These are phyloP conservation scores for Heliconius aoede DNA, from an alignment of 2,888 invertebrate genomes.

Conservation along the genomic window DNA sequence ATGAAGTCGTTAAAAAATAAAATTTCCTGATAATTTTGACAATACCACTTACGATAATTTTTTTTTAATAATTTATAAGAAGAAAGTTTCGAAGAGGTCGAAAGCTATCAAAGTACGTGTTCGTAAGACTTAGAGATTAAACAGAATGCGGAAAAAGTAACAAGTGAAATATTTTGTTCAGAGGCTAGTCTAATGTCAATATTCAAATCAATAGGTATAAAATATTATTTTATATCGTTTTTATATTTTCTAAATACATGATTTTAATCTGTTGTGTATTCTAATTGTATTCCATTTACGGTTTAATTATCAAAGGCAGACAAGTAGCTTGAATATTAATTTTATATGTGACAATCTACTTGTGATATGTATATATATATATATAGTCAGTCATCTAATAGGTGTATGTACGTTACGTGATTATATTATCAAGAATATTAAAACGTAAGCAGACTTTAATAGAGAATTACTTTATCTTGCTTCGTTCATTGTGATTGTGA, in stretches of 20 bases:
- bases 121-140: neutral
- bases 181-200: too few relatives aligned
- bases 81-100: neutral
- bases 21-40: neutral
- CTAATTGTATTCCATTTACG: neutral
- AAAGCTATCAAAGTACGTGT: slow-evolving; percentile 1
- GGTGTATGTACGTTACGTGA: slow-evolving; percentile 1
- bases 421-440: neutral
- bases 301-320: neutral
- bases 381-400: neutral
- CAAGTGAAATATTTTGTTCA: neutral
- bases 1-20: neutral
- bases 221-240: too few relatives aligned
- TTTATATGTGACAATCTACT: neutral
- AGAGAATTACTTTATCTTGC: too few relatives aligned
- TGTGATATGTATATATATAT: too few relatives aligned
- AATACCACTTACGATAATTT: neutral
- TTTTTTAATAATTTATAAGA: slow-evolving; percentile 1
- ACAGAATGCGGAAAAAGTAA: neutral
- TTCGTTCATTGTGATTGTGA: too few relatives aligned
- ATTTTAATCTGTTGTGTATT: neutral
- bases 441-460: neutral
- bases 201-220: too few relatives aligned
- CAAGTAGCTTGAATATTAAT: neutral
- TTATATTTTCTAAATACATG: neutral